These are phyloP conservation scores for Drosophila tani DNA, from an alignment of 1,140 invertebrate species.

Conservation along the genomic window DNA sequence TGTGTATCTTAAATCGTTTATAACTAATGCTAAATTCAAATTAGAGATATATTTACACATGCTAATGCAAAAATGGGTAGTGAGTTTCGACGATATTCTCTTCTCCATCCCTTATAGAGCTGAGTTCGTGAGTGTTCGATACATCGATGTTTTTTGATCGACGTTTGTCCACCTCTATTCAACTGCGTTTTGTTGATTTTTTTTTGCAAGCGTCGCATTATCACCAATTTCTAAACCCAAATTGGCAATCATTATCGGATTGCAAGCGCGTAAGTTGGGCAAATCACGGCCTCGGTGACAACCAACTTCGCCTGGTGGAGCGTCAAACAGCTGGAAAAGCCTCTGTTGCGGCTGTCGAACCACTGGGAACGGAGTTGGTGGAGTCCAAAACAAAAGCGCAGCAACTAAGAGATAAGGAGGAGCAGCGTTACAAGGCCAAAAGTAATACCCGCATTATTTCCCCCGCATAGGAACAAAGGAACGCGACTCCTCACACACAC, in stretches of 20 bases:
- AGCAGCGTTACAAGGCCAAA: conserved; percentile 31
- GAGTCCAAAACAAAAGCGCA: conserved; percentile 27
- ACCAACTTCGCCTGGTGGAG: neutral
- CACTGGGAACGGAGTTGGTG: conserved; percentile 2
- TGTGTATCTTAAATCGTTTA: neutral
- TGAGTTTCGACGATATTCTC: too few relatives aligned
- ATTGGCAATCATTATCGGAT: conserved; percentile 4
- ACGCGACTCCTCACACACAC: conserved; percentile 20
- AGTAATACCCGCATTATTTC: conserved; percentile 34
- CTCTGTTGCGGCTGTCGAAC: neutral
- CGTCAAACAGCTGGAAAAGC: conserved; percentile 25
- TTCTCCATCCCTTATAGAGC: neutral
- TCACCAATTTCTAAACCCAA: conserved; percentile 5
- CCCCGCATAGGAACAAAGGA: conserved; percentile 61
- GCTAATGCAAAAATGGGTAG: too few relatives aligned
- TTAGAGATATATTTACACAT: too few relatives aligned
- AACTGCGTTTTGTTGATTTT: conserved; percentile 40
- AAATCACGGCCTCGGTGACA: neutral
- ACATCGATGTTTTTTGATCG: too few relatives aligned
- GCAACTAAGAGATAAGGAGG: conserved; percentile 35
- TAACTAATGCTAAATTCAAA: too few relatives aligned
- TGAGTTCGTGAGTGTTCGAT: too few relatives aligned
- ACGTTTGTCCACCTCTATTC: too few relatives aligned
- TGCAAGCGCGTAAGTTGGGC: neutral
- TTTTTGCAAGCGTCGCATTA: conserved; percentile 52